Evolutionary conservation across 2,888 invertebrate species (phyloP), one percentile per base, ranked within the genome.

Genomic region (Melinaea marsaeus): DNA sequence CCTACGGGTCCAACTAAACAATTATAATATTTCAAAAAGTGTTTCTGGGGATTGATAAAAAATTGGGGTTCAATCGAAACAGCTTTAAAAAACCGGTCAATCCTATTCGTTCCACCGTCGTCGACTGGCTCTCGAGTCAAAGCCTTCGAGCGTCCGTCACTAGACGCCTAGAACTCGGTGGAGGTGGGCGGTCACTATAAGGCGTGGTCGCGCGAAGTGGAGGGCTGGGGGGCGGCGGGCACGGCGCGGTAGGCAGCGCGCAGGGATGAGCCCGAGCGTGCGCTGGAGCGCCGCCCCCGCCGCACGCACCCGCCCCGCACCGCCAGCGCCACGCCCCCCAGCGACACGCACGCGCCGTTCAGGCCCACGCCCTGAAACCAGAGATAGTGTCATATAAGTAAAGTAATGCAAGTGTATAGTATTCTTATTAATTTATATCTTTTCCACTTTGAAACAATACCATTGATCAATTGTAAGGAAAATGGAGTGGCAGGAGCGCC

Each of bases 111-210:
- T 34, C 45, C 61, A 48, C 61, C 37, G 4, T 32, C 35, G 13
- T 37, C 37, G 37, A 37, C 37, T 34, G 34, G 55, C 9, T 5
- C 54, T 45, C 32, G 37, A 7, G 2, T 7, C 5, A 7, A 37
- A 37, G 37, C 7, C 37, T 7, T 37, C 37, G 37, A 37, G 37
- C 7, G 37, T 37, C 37, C 37, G 37, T 37, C 37, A 37, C 37
- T 37, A 37, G 37, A 37, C 59, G 65, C 62, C 68, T 61, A 74
- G 74, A 75, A 78, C 75, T 79, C 77, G 70, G 79, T 75, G 74
- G 75, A 71, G 69, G 62, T 42, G 62, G 75, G 75, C 55, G 60
- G 65, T 79, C 86, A 86, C 88, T 88, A 88, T 88, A 88, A 88
- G 70, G 81, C 79, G 72, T 75, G 73, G 76, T 80, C 81, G 67